Evolutionary conservation across 2,888 invertebrate species (phyloP).

Genomic region (Drosophila pegasa): DNA sequence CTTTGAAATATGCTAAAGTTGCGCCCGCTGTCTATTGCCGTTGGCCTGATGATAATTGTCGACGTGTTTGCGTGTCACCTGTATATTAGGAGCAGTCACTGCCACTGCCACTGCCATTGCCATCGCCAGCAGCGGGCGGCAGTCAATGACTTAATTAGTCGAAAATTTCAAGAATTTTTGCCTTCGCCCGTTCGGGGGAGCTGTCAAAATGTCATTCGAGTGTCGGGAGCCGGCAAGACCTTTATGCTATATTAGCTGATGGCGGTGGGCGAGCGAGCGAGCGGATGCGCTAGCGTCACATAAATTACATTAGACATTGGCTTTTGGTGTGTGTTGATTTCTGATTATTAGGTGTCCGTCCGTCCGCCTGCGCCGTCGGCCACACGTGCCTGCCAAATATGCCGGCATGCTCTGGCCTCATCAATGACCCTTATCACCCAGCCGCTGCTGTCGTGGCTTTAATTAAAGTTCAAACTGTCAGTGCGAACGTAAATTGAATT

Average conservation of each 20-base stretch:
- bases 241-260: slow-evolving; percentile 36
- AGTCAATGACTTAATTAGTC: slow-evolving; percentile 70
- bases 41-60: slow-evolving; percentile 62
- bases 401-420: slow-evolving; percentile 51
- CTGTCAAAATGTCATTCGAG: slow-evolving; percentile 52
- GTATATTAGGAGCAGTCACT: slow-evolving; percentile 45
- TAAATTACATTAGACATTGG: slow-evolving; percentile 61
- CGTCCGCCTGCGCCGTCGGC: neutral
- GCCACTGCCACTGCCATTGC: neutral
- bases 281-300: slow-evolving; percentile 24
- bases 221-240: slow-evolving; percentile 12
- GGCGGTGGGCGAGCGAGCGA: slow-evolving; percentile 10
- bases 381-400: slow-evolving; percentile 58
- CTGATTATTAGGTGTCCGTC: slow-evolving; percentile 48
- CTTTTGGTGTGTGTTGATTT: slow-evolving; percentile 52
- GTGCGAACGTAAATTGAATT: slow-evolving; percentile 69
- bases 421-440: slow-evolving; percentile 69
- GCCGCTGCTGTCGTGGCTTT: slow-evolving; percentile 45
- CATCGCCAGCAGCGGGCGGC: slow-evolving; percentile 10
- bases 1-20: slow-evolving; percentile 72
- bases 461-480: slow-evolving; percentile 73
- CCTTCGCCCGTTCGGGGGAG: neutral
- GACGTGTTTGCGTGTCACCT: slow-evolving; percentile 71
- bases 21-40: slow-evolving; percentile 36
- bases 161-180: slow-evolving; percentile 62